Base-by-base conservation (phyloP, 2,113 vertebrate species). In the Upupa epops region DNA sequence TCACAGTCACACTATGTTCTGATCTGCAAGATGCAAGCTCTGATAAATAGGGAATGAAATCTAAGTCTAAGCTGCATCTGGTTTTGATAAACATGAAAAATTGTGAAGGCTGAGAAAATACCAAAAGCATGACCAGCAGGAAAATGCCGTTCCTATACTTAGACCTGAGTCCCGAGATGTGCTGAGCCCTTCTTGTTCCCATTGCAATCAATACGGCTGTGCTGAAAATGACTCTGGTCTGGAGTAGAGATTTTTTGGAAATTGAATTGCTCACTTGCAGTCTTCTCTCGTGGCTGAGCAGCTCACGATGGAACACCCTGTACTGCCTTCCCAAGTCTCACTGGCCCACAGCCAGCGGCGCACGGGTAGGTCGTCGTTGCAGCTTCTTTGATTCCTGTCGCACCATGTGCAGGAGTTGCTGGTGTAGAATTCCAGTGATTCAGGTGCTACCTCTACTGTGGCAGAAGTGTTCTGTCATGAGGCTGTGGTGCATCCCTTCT, bases 1-100 rank as follows among this genome's bases (percentile, higher is more conserved):
- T 85, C 88, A 92, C 69, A 74, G 70, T 86, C 91, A 93, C 92
- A 70, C 70, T 94, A 63, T 95, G 93, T 96, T 96, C 90, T 87
- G 90, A 95, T 94, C 92, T 72, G 51, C 51, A 73, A 82, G 63
- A 90, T 90, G 59, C 54, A 70, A 37, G 37, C 74, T 61, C 76
- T 86, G 86, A 91, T 90, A 94, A 96, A 93, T 79, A 86, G 83
- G 60, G 88, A 89, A 73, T 32, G 88, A 95, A 96, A 90, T 83
- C 32, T 87, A 73, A 86, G 52, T 75, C 4, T 32, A 66, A 86
- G 60, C 81, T 94, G 86, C 90, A 92, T 96, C 88, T 95, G 94
- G 8, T 96, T 94, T 90, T 94, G 74, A 95, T 96, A 95, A 96
- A 93, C 86, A 89, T 42, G 81, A 93, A 54, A 92, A 75, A 87